Conservation (phyloP, 2,797 vertebrate species). For the Okamejei kenojei region DNA sequence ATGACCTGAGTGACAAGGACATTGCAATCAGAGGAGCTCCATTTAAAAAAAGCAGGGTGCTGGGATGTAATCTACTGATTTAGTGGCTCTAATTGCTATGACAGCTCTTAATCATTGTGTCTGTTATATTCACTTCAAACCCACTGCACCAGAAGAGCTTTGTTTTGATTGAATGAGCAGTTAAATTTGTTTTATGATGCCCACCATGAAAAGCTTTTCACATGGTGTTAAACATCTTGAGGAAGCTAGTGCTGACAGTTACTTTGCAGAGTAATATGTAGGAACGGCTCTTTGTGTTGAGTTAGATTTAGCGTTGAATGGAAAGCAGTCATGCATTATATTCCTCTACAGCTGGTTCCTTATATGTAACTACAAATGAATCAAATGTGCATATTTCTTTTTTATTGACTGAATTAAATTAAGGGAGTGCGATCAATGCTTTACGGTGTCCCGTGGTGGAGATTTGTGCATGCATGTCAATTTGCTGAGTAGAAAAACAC, state of each 20-base stretch:
- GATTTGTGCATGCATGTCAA: not conserved
- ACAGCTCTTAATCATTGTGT: constrained; percentile 49
- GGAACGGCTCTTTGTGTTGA: constrained; percentile 44
- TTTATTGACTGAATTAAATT: constrained; percentile 45
- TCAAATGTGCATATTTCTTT: constrained; percentile 40
- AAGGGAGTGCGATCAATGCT: constrained; percentile 43
- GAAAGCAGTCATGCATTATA: constrained; percentile 42
- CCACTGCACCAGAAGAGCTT: constrained; percentile 42
- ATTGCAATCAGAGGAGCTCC: constrained; percentile 55
- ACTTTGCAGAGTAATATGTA: constrained; percentile 48
- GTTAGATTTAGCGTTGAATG: constrained; percentile 42
- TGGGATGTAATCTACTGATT: constrained; percentile 43
- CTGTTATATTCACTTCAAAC: constrained; percentile 40
- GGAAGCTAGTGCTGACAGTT: constrained; percentile 43
- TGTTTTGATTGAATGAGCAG: constrained; percentile 45
- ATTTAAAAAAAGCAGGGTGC: constrained; percentile 39
- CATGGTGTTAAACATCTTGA: constrained; percentile 40
- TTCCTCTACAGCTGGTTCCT: constrained; percentile 34
- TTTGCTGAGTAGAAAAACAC: not conserved
- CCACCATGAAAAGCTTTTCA: constrained; percentile 29
- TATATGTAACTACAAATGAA: constrained; percentile 12
- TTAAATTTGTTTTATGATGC: constrained; percentile 40
- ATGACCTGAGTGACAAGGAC: constrained; percentile 80
- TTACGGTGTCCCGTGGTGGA: constrained; percentile 42
- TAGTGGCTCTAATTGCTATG: constrained; percentile 44